Conservation (phyloP, 2,888 invertebrate genomes). For the Drosophila kuntzei region DNA sequence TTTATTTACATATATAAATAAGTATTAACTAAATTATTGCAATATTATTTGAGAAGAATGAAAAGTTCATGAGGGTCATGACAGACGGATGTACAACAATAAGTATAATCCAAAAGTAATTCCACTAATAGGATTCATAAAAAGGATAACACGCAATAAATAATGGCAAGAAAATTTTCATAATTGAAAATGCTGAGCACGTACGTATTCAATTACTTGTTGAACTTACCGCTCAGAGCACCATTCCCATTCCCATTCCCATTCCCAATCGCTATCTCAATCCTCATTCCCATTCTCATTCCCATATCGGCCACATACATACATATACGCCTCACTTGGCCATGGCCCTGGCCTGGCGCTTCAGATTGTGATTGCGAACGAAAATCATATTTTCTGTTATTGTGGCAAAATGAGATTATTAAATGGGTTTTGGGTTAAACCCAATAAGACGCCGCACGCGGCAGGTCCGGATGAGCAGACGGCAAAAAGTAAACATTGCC, state of each 20-base stretch:
- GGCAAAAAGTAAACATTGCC: conserved; percentile 74
- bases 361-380: conserved; percentile 63
- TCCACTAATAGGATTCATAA: conserved; percentile 82
- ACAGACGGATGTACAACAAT: conserved; percentile 36
- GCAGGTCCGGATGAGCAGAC: conserved; percentile 46
- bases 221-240: conserved; percentile 74
- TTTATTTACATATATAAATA: too few species aligned
- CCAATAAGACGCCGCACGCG: conserved; percentile 72
- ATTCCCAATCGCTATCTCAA: conserved; percentile 13
- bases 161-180: conserved; percentile 66
- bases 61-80: conserved; percentile 34
- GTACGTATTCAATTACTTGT: conserved; percentile 84
- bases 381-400: conserved; percentile 82
- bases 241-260: conserved; percentile 18
- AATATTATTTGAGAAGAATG: conserved; percentile 33
- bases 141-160: conserved; percentile 81
- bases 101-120: conserved; percentile 66
- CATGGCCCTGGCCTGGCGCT: conserved; percentile 50
- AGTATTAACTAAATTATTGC: conserved; percentile 15
- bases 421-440: conserved; percentile 80
- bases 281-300: conserved; percentile 1
- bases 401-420: conserved; percentile 82
- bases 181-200: conserved; percentile 81
- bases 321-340: conserved; percentile 33
- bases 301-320: conserved; percentile 19